Percentiles rank a stretch among this genome's conserved stretches.
These are phyloP conservation scores for Eurypyga helias DNA, from an alignment of 2,113 vertebrate genomes.

Conservation along the genomic window DNA sequence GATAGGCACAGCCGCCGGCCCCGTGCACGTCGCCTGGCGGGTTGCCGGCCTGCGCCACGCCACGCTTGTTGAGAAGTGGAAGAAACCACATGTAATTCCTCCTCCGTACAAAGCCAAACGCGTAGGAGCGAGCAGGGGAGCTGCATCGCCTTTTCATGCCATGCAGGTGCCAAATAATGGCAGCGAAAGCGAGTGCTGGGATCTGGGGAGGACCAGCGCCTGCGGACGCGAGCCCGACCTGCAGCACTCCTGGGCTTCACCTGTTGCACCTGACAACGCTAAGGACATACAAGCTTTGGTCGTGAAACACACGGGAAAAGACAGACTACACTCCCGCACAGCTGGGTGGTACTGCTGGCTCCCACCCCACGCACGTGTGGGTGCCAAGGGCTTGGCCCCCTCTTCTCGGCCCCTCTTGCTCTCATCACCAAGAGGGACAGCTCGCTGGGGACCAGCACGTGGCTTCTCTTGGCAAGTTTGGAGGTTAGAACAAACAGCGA, in stretches of 20 bases:
- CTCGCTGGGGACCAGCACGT: fast-evolving
- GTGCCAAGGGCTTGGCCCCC: background rate
- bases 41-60: background rate
- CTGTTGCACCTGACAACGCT: fast-evolving
- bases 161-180: fast-evolving
- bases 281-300: fast-evolving
- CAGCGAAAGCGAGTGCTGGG: background rate
- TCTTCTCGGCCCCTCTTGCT: background rate
- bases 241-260: background rate
- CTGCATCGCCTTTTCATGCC: background rate
- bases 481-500: background rate
- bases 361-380: fast-evolving
- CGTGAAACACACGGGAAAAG: background rate
- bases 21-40: background rate
- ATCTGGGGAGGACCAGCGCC: fast-evolving
- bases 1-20: slow-evolving; percentile 63
- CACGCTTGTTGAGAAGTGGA: slow-evolving; percentile 5
- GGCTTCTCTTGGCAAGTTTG: background rate
- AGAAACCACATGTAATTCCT: fast-evolving
- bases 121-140: too few species aligned
- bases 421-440: fast-evolving
- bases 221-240: fast-evolving
- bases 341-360: background rate
- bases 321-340: fast-evolving
- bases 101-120: background rate